Conservation (phyloP, 2,888 invertebrate genomes). For the Willowsia nigromaculata region DNA sequence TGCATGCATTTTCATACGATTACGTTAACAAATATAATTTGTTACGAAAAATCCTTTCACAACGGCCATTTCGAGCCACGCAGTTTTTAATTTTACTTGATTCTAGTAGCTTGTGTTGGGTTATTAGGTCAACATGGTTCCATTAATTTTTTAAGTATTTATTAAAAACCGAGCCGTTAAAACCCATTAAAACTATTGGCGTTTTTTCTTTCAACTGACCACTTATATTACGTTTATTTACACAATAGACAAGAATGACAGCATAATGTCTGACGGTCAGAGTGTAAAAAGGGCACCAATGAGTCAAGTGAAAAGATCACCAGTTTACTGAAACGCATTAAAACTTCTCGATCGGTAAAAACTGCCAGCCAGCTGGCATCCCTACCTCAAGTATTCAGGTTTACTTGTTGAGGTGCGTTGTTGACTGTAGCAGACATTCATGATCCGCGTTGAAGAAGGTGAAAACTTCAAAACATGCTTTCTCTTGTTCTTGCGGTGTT, state of each 20-base stretch:
- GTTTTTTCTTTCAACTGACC: too few relatives aligned
- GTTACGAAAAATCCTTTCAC: too few relatives aligned
- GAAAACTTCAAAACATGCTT: neutral
- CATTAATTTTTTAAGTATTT: too few relatives aligned
- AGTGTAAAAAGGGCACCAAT: neutral
- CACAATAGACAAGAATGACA: too few relatives aligned
- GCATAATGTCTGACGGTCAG: too few relatives aligned
- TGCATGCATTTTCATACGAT: neutral
- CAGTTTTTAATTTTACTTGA: too few relatives aligned
- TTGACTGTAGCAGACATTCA: neutral
- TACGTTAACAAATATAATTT: neutral
- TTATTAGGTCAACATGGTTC: too few relatives aligned
- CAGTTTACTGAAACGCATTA: neutral
- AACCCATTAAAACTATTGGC: too few relatives aligned
- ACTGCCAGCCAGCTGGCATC: neutral
- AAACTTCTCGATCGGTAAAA: neutral
- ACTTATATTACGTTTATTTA: too few relatives aligned
- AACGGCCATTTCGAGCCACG: too few relatives aligned
- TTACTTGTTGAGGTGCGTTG: slow-evolving; percentile 8
- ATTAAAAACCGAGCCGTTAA: too few relatives aligned
- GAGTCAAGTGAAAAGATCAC: neutral
- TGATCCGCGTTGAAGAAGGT: neutral
- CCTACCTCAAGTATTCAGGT: neutral
- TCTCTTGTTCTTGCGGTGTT: neutral
- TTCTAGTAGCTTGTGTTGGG: too few relatives aligned